Conservation (phyloP, 1,140 invertebrate genomes). For the Gonatopus flavifemur region DNA sequence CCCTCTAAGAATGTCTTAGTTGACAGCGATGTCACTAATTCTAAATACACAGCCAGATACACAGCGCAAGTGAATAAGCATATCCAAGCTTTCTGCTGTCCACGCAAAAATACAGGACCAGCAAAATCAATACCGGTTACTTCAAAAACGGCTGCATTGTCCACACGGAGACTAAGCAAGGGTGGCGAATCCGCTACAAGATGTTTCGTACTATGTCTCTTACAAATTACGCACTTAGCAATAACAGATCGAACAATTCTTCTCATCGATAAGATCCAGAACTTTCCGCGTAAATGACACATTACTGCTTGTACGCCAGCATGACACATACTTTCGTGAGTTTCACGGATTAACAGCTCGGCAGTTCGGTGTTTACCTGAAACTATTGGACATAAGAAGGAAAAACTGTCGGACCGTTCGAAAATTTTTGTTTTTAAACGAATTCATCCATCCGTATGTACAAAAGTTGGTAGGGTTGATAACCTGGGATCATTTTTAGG, state of each 20-base stretch:
- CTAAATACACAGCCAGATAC: constrained; percentile 34
- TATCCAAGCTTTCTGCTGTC: constrained; percentile 25
- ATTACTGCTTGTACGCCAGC: constrained; percentile 25
- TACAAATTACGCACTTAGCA: constrained; percentile 34
- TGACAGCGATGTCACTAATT: constrained; percentile 28
- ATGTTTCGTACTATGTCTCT: constrained; percentile 24
- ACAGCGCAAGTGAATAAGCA: constrained; percentile 34
- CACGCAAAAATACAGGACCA: constrained; percentile 23
- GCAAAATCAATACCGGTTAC: constrained; percentile 29
- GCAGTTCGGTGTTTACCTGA: constrained; percentile 26
- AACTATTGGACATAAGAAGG: constrained; percentile 31
- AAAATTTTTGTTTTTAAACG: constrained; percentile 33
- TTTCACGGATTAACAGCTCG: constrained; percentile 22
- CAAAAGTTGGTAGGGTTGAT: constrained; percentile 8
- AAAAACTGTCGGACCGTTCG: constrained; percentile 23
- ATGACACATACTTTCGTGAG: constrained; percentile 26
- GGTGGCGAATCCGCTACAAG: constrained; percentile 23
- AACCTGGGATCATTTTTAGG: constrained; percentile 14
- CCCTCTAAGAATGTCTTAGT: constrained; percentile 22
- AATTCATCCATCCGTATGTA: constrained; percentile 22
- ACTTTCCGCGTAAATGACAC: constrained; percentile 26
- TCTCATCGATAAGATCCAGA: constrained; percentile 26
- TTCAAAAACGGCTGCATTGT: constrained; percentile 24
- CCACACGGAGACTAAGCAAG: constrained; percentile 22
- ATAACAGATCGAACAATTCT: constrained; percentile 29